phyloP scores from a whole-genome alignment of 2,113 vertebrate species.

The Willisornis vidua region DNA sequence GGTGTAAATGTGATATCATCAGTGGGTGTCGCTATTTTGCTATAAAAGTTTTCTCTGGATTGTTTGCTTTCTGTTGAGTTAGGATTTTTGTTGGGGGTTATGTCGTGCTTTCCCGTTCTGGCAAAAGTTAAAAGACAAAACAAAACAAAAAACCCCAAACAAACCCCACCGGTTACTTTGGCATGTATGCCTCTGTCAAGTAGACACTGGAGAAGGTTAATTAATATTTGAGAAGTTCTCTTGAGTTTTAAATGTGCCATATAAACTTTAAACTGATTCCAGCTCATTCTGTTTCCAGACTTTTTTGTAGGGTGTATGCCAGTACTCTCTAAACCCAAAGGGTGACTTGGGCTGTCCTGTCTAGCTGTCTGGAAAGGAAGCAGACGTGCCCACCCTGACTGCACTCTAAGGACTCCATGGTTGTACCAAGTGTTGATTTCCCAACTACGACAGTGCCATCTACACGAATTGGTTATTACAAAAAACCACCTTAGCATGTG shows the following conservation, averaged over 20 bases:
- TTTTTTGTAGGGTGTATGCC: background rate
- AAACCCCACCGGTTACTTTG: background rate
- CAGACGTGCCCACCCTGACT: rapidly evolving
- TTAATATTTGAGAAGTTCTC: background rate
- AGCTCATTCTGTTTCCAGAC: background rate
- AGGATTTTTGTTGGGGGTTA: background rate
- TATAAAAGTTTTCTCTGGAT: background rate
- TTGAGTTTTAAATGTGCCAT: background rate
- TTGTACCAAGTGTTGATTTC: background rate
- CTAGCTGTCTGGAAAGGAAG: background rate
- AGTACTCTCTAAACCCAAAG: background rate
- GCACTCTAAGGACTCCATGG: background rate
- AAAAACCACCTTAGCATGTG: background rate
- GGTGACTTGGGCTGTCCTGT: background rate
- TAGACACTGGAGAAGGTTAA: background rate
- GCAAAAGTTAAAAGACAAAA: background rate
- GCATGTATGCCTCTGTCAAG: background rate
- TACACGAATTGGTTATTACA: background rate
- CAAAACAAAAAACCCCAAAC: background rate
- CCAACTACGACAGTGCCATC: background rate
- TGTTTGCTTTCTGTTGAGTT: background rate
- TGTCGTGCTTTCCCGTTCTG: background rate
- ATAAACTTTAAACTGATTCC: background rate
- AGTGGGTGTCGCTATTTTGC: background rate
- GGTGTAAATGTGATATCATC: background rate